Percentiles rank a stretch among this genome's conserved stretches.
phyloP scores from a whole-genome alignment of 2,113 vertebrate genomes.

The Psammodynastes pulverulentus region DNA sequence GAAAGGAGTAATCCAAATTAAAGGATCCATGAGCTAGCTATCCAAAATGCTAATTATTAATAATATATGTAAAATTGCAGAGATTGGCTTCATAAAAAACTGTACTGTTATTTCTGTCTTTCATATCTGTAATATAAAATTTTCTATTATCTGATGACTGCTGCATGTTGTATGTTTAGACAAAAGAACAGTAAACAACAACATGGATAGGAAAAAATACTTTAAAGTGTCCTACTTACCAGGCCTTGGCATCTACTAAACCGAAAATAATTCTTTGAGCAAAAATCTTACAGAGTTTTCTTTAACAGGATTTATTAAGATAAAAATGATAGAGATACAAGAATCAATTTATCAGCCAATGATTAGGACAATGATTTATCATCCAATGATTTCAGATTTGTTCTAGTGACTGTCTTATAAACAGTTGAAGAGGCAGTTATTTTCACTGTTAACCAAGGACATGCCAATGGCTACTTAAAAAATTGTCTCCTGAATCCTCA shows the following conservation, averaged over 20 bases:
- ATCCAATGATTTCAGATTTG: neutral
- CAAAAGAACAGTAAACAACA: neutral
- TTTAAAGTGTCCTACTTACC: neutral
- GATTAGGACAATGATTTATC: neutral
- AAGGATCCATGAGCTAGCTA: neutral
- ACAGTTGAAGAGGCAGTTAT: neutral
- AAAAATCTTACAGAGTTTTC: neutral
- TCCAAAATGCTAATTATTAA: neutral
- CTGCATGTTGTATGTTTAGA: neutral
- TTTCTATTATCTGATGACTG: neutral
- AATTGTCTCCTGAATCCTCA: neutral
- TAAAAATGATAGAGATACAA: neutral
- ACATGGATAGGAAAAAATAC: neutral
- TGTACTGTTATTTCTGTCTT: neutral
- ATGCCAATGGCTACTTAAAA: neutral
- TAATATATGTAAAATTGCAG: neutral
- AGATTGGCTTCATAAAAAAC: neutral
- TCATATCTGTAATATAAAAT: neutral
- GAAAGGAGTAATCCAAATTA: neutral
- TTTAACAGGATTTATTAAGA: neutral
- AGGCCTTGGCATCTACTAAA: neutral
- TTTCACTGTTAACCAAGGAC: neutral
- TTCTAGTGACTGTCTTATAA: neutral
- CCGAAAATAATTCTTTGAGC: neutral
- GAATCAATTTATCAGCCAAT: neutral